Evolutionary conservation across 2,888 invertebrate species (phyloP).

Genomic region (Tetropium fuscum): DNA sequence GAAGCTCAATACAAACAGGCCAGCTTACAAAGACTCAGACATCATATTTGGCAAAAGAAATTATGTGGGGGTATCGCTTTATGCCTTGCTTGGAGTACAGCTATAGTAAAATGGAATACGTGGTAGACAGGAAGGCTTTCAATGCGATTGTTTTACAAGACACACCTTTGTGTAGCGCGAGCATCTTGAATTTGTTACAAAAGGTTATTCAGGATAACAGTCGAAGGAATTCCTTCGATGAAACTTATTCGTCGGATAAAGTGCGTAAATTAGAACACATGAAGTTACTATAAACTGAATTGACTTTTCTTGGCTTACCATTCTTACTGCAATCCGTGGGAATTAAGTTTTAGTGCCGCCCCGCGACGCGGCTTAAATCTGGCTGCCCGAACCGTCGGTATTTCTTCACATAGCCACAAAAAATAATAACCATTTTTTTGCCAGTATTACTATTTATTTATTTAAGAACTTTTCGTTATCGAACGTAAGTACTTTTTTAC

Average conservation of each 20-base stretch:
- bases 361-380: too few species aligned
- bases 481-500: too few species aligned
- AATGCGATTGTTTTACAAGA: slow-evolving; percentile 74
- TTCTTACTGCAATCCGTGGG: too few species aligned
- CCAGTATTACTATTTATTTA: too few species aligned
- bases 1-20: slow-evolving; percentile 81
- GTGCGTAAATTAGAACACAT: background rate
- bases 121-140: slow-evolving; percentile 73
- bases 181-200: slow-evolving; percentile 79
- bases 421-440: too few species aligned
- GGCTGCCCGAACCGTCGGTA: too few species aligned
- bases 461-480: too few species aligned
- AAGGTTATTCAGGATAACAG: slow-evolving; percentile 54
- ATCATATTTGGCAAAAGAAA: slow-evolving; percentile 82
- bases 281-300: background rate
- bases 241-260: background rate
- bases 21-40: slow-evolving; percentile 78
- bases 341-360: too few species aligned
- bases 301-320: background rate
- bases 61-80: slow-evolving; percentile 86
- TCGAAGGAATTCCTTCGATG: slow-evolving; percentile 5
- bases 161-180: slow-evolving; percentile 87
- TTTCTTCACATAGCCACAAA: too few species aligned
- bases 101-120: slow-evolving; percentile 69
- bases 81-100: slow-evolving; percentile 67